Evolutionary conservation across 1,140 invertebrate genomes (phyloP), one percentile per base, ranked within the genome.

Genomic region (Physella acuta): DNA sequence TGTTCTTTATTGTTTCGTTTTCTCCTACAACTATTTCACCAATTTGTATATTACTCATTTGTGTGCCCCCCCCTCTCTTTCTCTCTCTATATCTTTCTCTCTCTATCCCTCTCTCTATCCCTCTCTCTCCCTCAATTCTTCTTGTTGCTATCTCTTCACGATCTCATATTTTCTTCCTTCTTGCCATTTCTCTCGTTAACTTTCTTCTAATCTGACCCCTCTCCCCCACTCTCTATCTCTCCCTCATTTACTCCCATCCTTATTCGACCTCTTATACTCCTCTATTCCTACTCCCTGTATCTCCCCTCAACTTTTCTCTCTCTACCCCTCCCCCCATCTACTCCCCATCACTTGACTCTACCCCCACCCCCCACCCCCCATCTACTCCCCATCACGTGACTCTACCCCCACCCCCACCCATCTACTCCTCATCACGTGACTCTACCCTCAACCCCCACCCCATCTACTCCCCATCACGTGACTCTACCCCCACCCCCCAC

Each of bases 241-340:
- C 30, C 36, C 39, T 69, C 67, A 61, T 49, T 44, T 16, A 11
- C 52, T 51, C 39, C 44, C 20, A 60, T 58, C 71, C 39, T 73
- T 61, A 68, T 37, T 60, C 28, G 39, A 4, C 44, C 39, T 44
- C 20, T 51, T 34, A n/a, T 20, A 33, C 39, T 44, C 20, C 34
- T 44, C 34, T 28, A 34, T 30, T 33, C 28, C 33, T 39, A n/a
- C 28, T 39, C 24, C 14, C 28, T 36, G 16, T 53, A 28, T 55
- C 28, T 34, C 24, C 36, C 33, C 24, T 37, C n/a, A 11, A 14
- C 33, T 37, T 31, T n/a, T 28, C n/a, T n/a, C 33, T 31, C 28
- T 31, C 33, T 31, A 11, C 33, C 56, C 33, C 33, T 31, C n/a
- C n/a, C 28, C 33, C n/a, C 30, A 11, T 30, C 20, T 31, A 11